Percentiles rank a stretch among this genome's conserved stretches.
Evolutionary conservation across 2,797 vertebrate genomes (phyloP).

Genomic region (Pipistrellus pygmaeus): DNA sequence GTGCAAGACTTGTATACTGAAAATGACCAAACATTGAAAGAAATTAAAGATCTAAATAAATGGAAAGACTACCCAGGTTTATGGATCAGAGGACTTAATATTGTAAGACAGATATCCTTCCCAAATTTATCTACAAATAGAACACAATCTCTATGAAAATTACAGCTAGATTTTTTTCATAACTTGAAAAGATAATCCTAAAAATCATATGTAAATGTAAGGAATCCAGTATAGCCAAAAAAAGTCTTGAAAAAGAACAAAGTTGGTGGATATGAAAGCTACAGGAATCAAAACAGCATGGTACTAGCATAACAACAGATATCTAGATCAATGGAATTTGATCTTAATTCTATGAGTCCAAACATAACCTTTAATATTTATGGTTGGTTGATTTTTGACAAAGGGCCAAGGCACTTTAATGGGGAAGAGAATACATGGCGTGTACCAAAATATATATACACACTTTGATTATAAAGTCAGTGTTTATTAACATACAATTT

Average conservation of each 20-base stretch:
- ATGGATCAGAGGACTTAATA: not conserved
- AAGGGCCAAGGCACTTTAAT: not conserved
- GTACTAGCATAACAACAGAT: not conserved
- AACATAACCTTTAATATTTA: slow-evolving; percentile 15
- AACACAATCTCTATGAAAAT: slow-evolving; percentile 17
- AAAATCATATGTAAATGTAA: slow-evolving; percentile 16
- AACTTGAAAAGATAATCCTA: slow-evolving; percentile 19
- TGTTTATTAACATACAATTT: too few species aligned
- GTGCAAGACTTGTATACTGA: not conserved
- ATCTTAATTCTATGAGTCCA: too few species aligned
- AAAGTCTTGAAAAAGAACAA: not conserved
- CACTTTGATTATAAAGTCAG: too few species aligned
- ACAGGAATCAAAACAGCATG: not conserved
- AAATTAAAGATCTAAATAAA: slow-evolving; percentile 47
- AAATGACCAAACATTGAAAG: slow-evolving; percentile 25
- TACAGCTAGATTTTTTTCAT: slow-evolving; percentile 2
- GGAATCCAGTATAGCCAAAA: slow-evolving; percentile 22
- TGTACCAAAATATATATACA: too few species aligned
- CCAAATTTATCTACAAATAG: not conserved
- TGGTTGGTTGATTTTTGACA: slow-evolving; percentile 8
- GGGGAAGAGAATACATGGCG: not conserved
- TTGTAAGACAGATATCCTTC: not conserved
- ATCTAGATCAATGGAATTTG: not conserved
- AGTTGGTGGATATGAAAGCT: not conserved
- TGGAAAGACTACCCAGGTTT: not conserved